These are phyloP conservation scores for Rhincodon typus DNA, from an alignment of 2,797 vertebrate genomes.

Conservation along the genomic window DNA sequence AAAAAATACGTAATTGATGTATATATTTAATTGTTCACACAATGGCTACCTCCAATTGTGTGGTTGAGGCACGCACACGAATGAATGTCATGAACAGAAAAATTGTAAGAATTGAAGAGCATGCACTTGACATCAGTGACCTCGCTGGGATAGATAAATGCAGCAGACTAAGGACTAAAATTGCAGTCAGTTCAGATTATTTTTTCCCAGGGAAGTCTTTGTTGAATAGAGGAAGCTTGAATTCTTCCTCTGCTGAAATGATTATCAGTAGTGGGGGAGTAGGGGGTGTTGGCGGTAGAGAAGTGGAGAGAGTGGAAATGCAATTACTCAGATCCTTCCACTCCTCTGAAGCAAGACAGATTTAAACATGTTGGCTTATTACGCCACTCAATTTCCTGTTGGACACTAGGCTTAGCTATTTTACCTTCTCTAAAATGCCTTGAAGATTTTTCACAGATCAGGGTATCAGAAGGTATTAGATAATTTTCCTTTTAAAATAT, in stretches of 20 bases:
- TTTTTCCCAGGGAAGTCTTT: slow-evolving; percentile 47
- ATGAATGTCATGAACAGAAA: slow-evolving; percentile 36
- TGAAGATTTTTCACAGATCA: neutral
- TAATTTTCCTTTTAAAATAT: neutral
- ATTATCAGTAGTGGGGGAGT: slow-evolving; percentile 54
- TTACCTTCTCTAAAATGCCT: neutral
- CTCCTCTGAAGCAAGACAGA: slow-evolving; percentile 35
- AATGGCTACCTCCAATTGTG: slow-evolving; percentile 23
- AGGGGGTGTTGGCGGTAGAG: too few relatives aligned
- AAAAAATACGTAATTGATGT: neutral
- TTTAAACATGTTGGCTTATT: slow-evolving; percentile 36
- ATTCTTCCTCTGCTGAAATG: slow-evolving; percentile 54
- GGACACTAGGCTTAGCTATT: slow-evolving; percentile 17
- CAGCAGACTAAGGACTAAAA: slow-evolving; percentile 51
- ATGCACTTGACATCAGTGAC: slow-evolving; percentile 61
- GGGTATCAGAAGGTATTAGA: neutral
- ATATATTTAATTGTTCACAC: slow-evolving; percentile 35
- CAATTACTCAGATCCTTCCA: slow-evolving; percentile 50
- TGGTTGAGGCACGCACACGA: neutral
- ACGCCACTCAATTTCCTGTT: slow-evolving; percentile 34
- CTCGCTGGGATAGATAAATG: slow-evolving; percentile 53
- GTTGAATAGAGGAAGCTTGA: slow-evolving; percentile 56
- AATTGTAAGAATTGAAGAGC: slow-evolving; percentile 54
- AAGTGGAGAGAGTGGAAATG: slow-evolving; percentile 45
- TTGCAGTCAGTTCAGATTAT: slow-evolving; percentile 62